A percentile compares a stretch with the other conserved stretches of the same genome.
Evolutionary conservation across 2,797 vertebrate genomes (phyloP).

Genomic region (Aeoliscus strigatus): DNA sequence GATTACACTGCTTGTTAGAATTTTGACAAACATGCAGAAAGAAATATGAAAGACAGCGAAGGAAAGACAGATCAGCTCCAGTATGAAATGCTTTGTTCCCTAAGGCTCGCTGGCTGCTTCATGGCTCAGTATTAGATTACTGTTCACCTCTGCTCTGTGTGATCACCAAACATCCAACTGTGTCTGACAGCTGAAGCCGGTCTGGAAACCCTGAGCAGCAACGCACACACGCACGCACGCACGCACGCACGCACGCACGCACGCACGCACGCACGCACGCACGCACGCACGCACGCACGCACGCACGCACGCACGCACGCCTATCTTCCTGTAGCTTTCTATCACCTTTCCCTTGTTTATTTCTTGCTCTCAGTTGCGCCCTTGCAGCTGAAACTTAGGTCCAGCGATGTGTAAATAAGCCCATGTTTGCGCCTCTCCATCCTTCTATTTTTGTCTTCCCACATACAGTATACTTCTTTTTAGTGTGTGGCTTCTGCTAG

Average conservation of each 20-base stretch:
- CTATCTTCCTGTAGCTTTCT: conserved; percentile 7
- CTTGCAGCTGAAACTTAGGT: conserved; percentile 14
- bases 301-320: conserved; percentile 4
- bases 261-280: too few relatives aligned
- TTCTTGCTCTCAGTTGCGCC: conserved; percentile 4
- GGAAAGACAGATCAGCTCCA: conserved; percentile 22
- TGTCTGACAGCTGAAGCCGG: conserved; percentile 52
- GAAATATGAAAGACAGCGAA: background rate
- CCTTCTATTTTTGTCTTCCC: conserved; percentile 11
- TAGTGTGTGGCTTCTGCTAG: conserved; percentile 11
- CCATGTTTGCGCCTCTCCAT: conserved; percentile 16
- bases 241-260: too few relatives aligned
- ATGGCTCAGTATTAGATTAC: conserved; percentile 62
- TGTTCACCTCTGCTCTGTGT: conserved; percentile 65
- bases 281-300: too few relatives aligned
- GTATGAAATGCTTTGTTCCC: conserved; percentile 7
- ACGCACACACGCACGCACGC: too few relatives aligned
- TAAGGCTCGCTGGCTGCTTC: conserved; percentile 34
- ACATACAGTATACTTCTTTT: conserved; percentile 26
- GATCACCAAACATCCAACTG: conserved; percentile 54
- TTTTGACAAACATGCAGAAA: too few relatives aligned
- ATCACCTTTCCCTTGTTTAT: conserved; percentile 11
- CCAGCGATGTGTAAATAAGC: conserved; percentile 28
- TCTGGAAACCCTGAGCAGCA: conserved; percentile 16
- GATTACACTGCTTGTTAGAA: too few relatives aligned